phyloP scores from a whole-genome alignment of 2,113 vertebrate species.

The Dicentrarchus labrax region DNA sequence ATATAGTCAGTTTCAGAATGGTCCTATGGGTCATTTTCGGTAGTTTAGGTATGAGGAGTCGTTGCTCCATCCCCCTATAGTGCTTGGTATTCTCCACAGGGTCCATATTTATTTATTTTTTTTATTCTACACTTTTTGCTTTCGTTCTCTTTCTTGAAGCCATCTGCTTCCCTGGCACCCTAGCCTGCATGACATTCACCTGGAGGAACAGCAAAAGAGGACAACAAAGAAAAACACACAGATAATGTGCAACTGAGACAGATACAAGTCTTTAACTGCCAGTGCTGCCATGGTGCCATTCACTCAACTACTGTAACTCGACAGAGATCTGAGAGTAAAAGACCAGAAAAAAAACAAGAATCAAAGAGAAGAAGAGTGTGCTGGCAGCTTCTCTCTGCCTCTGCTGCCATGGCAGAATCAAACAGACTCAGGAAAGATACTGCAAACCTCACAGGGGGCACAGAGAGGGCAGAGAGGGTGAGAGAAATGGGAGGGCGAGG shows the following conservation, averaged over 20 bases:
- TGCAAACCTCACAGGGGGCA: constrained; percentile 51
- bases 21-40: background rate
- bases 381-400: constrained; percentile 54
- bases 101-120: constrained; percentile 32
- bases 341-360: constrained; percentile 18
- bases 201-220: constrained; percentile 28
- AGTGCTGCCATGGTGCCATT: constrained; percentile 36
- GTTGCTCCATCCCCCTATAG: background rate
- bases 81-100: constrained; percentile 54
- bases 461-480: constrained; percentile 31
- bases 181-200: constrained; percentile 78
- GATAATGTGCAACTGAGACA: constrained; percentile 40
- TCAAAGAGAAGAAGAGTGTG: constrained; percentile 49
- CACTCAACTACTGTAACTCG: constrained; percentile 37
- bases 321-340: constrained; percentile 29
- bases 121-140: constrained; percentile 22
- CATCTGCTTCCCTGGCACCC: constrained; percentile 91
- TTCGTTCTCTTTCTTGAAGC: constrained; percentile 63
- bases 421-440: constrained; percentile 58
- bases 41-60: background rate
- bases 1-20: background rate
- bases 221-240: constrained; percentile 1
- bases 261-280: constrained; percentile 52
- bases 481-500: constrained; percentile 4
- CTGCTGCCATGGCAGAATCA: constrained; percentile 62